These are phyloP conservation scores for Diachasmimorpha longicaudata DNA, from an alignment of 1,140 invertebrate genomes.

Conservation along the genomic window DNA sequence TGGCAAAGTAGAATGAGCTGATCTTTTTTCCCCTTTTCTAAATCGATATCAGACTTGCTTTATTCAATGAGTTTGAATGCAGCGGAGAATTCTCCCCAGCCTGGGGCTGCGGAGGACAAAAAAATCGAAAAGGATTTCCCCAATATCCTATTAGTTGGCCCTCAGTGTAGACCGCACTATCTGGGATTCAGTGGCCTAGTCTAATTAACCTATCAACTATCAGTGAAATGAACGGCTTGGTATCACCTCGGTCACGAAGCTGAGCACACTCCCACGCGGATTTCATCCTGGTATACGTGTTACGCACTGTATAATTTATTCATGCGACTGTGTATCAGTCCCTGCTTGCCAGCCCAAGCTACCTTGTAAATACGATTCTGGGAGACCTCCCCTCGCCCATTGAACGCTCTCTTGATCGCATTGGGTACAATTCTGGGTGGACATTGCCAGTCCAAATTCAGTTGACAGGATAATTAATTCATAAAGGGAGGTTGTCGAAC, in stretches of 20 bases:
- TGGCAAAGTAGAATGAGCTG: neutral
- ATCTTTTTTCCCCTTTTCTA: neutral
- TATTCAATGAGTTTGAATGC: neutral
- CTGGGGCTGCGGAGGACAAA: neutral
- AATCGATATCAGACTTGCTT: neutral
- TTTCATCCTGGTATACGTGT: neutral
- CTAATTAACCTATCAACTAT: constrained; percentile 10
- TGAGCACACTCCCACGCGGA: constrained; percentile 8
- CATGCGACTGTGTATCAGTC: constrained; percentile 11
- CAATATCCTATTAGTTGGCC: constrained; percentile 4
- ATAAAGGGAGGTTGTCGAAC: neutral
- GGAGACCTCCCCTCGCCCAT: neutral
- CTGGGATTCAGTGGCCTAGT: neutral
- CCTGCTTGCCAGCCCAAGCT: neutral
- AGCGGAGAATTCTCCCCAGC: neutral
- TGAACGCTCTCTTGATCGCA: neutral
- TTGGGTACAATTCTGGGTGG: neutral
- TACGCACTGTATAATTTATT: constrained; percentile 21
- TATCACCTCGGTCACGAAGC: neutral
- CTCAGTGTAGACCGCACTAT: neutral
- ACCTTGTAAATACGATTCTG: neutral
- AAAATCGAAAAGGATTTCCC: neutral
- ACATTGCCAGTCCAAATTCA: neutral
- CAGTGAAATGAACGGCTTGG: neutral
- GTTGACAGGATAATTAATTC: neutral